Evolutionary conservation across 2,888 invertebrate species (phyloP).

Genomic region (Agrotis ipsilon): DNA sequence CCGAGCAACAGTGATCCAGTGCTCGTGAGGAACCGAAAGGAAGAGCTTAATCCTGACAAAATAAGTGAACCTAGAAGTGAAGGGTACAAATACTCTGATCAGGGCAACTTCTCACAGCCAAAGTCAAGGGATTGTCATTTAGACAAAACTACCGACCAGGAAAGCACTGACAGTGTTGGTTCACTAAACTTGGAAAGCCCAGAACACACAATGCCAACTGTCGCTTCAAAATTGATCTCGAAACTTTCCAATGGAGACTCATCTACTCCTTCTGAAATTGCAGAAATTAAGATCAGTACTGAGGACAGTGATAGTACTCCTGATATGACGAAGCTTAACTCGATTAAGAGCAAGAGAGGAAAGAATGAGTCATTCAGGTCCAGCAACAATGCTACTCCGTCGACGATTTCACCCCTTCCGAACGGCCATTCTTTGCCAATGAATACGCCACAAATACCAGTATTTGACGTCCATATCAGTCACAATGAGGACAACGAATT

Average conservation of each 20-base stretch:
- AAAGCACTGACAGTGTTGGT: slow-evolving; percentile 84
- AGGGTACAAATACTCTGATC: slow-evolving; percentile 79
- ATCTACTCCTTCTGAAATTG: slow-evolving; percentile 84
- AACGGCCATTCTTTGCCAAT: slow-evolving; percentile 86
- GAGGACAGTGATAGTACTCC: slow-evolving; percentile 84
- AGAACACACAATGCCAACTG: slow-evolving; percentile 76
- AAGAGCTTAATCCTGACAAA: slow-evolving; percentile 75
- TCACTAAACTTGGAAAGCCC: slow-evolving; percentile 83
- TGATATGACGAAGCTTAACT: slow-evolving; percentile 79
- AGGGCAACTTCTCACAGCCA: slow-evolving; percentile 75
- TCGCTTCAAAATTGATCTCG: slow-evolving; percentile 84
- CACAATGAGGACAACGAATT: slow-evolving; percentile 88
- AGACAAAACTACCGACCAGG: slow-evolving; percentile 84
- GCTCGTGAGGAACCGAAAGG: slow-evolving; percentile 74
- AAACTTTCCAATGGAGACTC: slow-evolving; percentile 88
- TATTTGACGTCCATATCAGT: slow-evolving; percentile 86
- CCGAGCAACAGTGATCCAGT: slow-evolving; percentile 79
- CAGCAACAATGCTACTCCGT: slow-evolving; percentile 86
- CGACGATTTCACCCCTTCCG: slow-evolving; percentile 87
- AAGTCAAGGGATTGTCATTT: slow-evolving; percentile 72
- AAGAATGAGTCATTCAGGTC: slow-evolving; percentile 84
- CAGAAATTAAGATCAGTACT: slow-evolving; percentile 66
- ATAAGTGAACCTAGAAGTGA: slow-evolving; percentile 78
- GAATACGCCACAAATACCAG: slow-evolving; percentile 83
- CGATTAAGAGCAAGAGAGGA: slow-evolving; percentile 76